Base-by-base conservation (phyloP, 2,797 vertebrate genomes). In the Chrysocyon brachyurus region DNA sequence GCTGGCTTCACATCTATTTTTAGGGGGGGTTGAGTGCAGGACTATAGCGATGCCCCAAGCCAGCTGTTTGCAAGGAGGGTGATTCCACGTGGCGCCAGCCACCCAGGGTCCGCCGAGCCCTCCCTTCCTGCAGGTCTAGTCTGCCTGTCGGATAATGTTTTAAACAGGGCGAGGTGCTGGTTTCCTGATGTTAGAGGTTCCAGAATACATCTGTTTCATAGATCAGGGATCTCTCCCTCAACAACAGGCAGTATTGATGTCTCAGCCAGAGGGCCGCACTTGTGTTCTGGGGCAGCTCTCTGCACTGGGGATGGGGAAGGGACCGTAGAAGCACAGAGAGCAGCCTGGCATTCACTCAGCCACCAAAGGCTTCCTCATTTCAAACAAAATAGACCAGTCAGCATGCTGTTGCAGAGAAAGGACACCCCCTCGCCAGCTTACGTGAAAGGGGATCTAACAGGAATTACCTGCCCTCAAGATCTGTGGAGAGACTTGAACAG, bases 171-270 rank as follows among this genome's bases (percentile, higher is more conserved):
- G 14, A 1, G 12, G 36, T 33, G 64, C 66, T 2, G 2, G 49
- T n/a, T 28, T 81, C n/a, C 3, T 4, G 1, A 5, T 0, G 19
- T 21, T 9, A 11, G 57, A 31, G 22, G 28, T 2, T 73, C 81
- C 59, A 9, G 19, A 2, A 14, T 1, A 28, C 28, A 0, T 9
- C 17, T 10, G 63, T 19, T 4, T 56, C 21, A 4, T 19, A 17
- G 73, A 75, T 6, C 3, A 1, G 21, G 1, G 16, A 36, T 31
- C 19, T 6, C 7, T 9, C 12, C 19, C 40, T 19, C 79, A 24
- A 7, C 49, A 3, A 5, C 28, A 0, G 26, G 52, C 1, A 1
- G 75, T 9, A 11, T 4, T 3, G 31, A 36, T 2, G 4, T 19
- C 59, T 68, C 52, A 17, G 81, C 5, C 0, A 6, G 49, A 0